phyloP scores from a whole-genome alignment of 1,140 invertebrate genomes.

The Bombus impatiens region DNA sequence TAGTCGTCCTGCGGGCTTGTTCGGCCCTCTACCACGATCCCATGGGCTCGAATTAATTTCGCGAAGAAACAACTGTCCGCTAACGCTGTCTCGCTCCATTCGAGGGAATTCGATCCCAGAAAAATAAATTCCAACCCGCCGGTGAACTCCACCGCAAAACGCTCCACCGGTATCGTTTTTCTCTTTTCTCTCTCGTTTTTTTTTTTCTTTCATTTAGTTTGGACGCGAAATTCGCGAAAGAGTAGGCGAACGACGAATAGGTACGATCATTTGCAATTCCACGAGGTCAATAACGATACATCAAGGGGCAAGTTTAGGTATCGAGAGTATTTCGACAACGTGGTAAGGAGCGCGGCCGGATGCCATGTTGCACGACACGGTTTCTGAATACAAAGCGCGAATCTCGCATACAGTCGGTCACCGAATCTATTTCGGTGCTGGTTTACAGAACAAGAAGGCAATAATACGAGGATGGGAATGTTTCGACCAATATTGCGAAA shows the following conservation, averaged over 20 bases:
- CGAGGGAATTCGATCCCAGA: neutral
- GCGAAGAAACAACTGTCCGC: slow-evolving; percentile 52
- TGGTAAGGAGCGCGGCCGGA: neutral
- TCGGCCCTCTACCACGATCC: slow-evolving; percentile 19
- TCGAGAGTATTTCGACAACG: slow-evolving; percentile 21
- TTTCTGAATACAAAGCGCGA: slow-evolving; percentile 59
- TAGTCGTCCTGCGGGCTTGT: slow-evolving; percentile 38
- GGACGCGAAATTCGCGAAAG: neutral
- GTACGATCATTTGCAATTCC: slow-evolving; percentile 26
- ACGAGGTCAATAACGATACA: slow-evolving; percentile 1
- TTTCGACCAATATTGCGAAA: slow-evolving; percentile 71
- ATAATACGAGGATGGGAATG: slow-evolving; percentile 58
- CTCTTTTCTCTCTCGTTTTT: neutral
- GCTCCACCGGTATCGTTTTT: neutral
- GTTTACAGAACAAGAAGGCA: slow-evolving; percentile 61
- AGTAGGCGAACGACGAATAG: neutral
- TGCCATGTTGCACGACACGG: slow-evolving; percentile 43
- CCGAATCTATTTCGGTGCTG: slow-evolving; percentile 42
- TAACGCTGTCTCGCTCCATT: neutral
- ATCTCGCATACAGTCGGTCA: slow-evolving; percentile 43
- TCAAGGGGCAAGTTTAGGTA: slow-evolving; percentile 12
- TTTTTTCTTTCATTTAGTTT: neutral
- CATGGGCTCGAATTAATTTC: slow-evolving; percentile 64
- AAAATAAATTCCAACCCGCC: slow-evolving; percentile 9
- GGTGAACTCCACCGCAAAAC: neutral